Base-by-base conservation (phyloP, 2,888 invertebrate genomes). In the Sthenelais limicola region DNA sequence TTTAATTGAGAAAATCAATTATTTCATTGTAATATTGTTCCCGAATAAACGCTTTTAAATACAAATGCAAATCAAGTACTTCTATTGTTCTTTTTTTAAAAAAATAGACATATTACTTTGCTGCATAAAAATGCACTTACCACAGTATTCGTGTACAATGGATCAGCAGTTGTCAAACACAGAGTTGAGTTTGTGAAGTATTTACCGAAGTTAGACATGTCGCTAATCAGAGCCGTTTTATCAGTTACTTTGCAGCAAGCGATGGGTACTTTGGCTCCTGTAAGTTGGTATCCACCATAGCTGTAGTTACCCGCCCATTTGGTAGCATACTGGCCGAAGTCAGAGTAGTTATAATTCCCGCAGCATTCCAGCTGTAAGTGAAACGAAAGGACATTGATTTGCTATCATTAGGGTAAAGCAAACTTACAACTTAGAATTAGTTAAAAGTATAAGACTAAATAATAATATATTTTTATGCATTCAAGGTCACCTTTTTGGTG, bases 271-370 rank as follows among this genome's bases (percentile, higher is more conserved):
- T 38, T 62, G 7, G 38, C 62, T 7, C 30, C 30, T 2, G 56
- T 56, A 2, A 56, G 26, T 2, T 32, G 7, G 32, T 24, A 24
- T 30, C 30, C 32, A 32, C 56, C 18, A 12, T 24, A 56, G 21
- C 38, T 62, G 62, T 62, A 62, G 3, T 21, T 62, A 26, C 26
- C 43, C 15, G 24, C 43, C 62, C 62, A 62, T 2, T 38, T 62
- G 18, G 38, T 12, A 2, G 62, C 62, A 21, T 62, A 62, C 38
- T 35, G 7, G 1, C 15, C n/a, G 21, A 62, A 62, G 62, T 62
- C 62, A 24, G 18, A 26, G 62, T 62, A 62, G 38, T 62, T 38
- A 43, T 62, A 38, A 28, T 62, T 62, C 21, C 62, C 62, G 38
- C 62, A 62, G 38, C 62, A 62, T 21, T 62, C 38, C 62, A 62